Percentiles rank a stretch among this genome's conserved stretches.
Conservation (phyloP, 2,888 invertebrate species). For the Yponomeuta cagnagella region DNA sequence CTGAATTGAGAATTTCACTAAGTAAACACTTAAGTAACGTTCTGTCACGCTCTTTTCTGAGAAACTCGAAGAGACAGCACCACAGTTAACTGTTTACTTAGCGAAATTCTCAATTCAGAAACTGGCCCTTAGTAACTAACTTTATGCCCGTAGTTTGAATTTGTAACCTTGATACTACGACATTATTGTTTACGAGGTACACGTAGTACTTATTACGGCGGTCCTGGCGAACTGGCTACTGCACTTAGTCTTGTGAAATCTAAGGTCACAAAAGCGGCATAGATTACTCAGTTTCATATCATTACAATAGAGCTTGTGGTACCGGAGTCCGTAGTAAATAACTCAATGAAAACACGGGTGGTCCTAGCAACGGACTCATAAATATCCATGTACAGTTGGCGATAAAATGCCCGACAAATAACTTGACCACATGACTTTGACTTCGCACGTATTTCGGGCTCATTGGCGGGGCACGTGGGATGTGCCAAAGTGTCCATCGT, state of each 20-base stretch:
- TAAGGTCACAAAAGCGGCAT: background rate
- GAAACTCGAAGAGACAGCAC: too few relatives aligned
- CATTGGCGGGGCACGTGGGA: too few relatives aligned
- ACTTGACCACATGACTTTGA: too few relatives aligned
- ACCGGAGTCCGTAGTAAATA: background rate
- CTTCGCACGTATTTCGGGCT: too few relatives aligned
- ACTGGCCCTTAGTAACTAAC: too few relatives aligned
- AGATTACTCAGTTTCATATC: background rate
- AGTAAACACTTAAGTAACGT: too few relatives aligned
- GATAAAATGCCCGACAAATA: background rate
- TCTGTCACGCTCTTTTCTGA: too few relatives aligned
- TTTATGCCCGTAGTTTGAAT: background rate
- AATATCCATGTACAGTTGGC: background rate
- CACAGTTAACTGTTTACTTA: too few relatives aligned
- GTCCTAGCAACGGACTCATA: constrained; percentile 1
- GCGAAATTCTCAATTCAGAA: too few relatives aligned
- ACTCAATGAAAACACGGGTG: background rate
- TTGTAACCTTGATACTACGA: background rate
- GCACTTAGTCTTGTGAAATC: background rate
- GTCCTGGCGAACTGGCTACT: background rate
- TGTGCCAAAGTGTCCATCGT: too few relatives aligned
- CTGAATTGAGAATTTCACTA: too few relatives aligned
- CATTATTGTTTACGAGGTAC: background rate
- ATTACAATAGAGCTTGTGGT: background rate
- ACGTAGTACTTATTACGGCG: too few relatives aligned